Evolutionary conservation across 2,797 vertebrate genomes (phyloP), one percentile per base, ranked within the genome.

Genomic region (Tinamus major): DNA sequence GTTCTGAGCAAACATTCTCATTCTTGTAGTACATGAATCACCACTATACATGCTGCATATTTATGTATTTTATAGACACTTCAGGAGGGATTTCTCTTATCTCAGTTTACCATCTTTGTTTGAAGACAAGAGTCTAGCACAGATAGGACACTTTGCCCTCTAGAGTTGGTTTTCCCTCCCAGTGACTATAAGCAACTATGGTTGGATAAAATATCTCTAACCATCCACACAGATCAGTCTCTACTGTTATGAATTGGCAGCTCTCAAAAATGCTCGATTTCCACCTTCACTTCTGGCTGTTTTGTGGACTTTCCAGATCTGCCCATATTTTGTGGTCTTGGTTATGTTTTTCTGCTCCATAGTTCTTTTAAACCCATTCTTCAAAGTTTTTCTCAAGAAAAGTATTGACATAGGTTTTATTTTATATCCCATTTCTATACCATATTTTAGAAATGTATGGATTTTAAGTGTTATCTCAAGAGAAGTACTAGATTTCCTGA

Each of bases 1-100:
- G 20, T 90, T 94, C 92, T 76, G 10, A 71, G 89, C 51, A 95
- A 93, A 84, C 62, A 63, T 75, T 74, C 63, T 53, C 63, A 29
- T 82, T 80, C 48, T 67, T 72, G 56, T 62, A 79, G n/a, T 31
- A 42, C 23, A 69, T 27, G 63, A 90, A 75, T 81, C 77, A 72
- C 75, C 29, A 69, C 33, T 69, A 49, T 64, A 49, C 44, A n/a
- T 33, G 64, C 64, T 69, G 75, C 61, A 10, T 63, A 48, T 88
- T 84, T 56, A 76, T 64, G 53, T 49, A 33, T 26, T 82, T 79
- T 0, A 67, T 31, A 55, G 70, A 64, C 37, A 27, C 39, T 77
- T 82, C 51, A 44, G 72, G 68, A 87, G 48, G 67, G 35, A 80
- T 85, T 26, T 62, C 31, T 44, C 70, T 68, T 10, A 13, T 1